Evolutionary conservation across 2,797 vertebrate genomes (phyloP), one percentile per base, ranked within the genome.

Genomic region (Sebastes hubbsi): DNA sequence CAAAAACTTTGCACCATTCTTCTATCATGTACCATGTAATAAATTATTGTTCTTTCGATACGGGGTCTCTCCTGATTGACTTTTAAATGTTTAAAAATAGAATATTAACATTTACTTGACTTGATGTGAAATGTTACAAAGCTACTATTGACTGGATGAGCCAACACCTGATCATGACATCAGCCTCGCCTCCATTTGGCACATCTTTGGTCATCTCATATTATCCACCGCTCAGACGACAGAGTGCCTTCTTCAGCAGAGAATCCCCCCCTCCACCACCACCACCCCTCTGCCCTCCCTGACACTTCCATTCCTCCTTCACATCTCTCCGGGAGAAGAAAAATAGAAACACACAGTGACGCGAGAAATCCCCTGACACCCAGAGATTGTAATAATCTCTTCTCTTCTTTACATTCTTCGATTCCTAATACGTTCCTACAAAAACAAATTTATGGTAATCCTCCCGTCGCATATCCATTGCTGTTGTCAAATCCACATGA

Each of bases 361-460:
- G 81, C 42, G 76, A 87, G 77, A 87, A 93, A 93, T 92, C 88
- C 90, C 83, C 90, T 78, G 86, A 90, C 92, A 91, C 84, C 77
- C 83, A 74, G 75, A 92, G 89, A 92, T 91, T 92, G 83, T 71
- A 80, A 88, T 92, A 94, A 94, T 94, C 91, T 93, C 80, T 84
- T 63, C 87, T 91, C 84, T 90, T 89, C 87, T 89, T 89, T 89
- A 86, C 89, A 89, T 91, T 93, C 81, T 90, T 88, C 75, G 30
- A 85, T 91, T 91, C 85, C 90, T 91, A 91, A 93, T 92, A 71
- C 74, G 60, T 87, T 84, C 74, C 78, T 55, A 85, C 87, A 89
- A 92, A 90, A 93, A 94, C 81, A 94, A 91, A 94, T 94, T 91
- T 92, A 93, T 94, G 94, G 82, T 93, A 94, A 95, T 93, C 89